Conservation (phyloP, 1,140 invertebrate genomes). For the Drosophila rhopaloa region DNA sequence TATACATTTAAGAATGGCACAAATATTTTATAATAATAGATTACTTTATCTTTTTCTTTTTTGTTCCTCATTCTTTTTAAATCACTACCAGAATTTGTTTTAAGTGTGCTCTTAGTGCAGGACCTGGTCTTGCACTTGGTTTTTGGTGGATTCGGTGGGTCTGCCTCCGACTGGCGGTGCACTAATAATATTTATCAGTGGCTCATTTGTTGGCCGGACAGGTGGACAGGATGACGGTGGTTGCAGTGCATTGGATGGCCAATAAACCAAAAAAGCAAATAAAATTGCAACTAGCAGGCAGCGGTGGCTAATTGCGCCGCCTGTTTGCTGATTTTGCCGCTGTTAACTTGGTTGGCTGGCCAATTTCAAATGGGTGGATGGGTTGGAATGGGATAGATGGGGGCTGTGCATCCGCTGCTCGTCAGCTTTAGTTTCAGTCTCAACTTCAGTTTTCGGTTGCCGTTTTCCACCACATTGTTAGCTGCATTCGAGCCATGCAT, state of each 20-base stretch:
- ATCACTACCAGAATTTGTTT: not conserved
- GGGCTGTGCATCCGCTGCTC: slow-evolving; percentile 74
- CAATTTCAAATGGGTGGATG: slow-evolving; percentile 11
- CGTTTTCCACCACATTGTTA: slow-evolving; percentile 72
- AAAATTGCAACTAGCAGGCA: slow-evolving; percentile 53
- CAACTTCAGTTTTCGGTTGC: slow-evolving; percentile 23
- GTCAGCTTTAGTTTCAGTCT: slow-evolving; percentile 53
- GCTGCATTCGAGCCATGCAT: slow-evolving; percentile 64
- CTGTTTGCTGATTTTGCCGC: slow-evolving; percentile 41
- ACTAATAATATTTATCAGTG: slow-evolving; percentile 83
- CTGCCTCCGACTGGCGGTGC: slow-evolving; percentile 50
- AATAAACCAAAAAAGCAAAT: slow-evolving; percentile 73
- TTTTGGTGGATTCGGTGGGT: slow-evolving; percentile 14
- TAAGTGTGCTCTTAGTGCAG: slow-evolving; percentile 7
- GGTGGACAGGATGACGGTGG: slow-evolving; percentile 4
- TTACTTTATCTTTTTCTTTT: too few species aligned
- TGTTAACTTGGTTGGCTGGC: slow-evolving; percentile 40
- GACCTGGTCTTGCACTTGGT: slow-evolving; percentile 27
- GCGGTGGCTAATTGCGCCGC: slow-evolving; percentile 57
- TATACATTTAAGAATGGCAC: too few species aligned
- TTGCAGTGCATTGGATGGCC: slow-evolving; percentile 46
- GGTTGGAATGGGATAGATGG: slow-evolving; percentile 12
- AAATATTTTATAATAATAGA: too few species aligned
- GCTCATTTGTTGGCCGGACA: slow-evolving; percentile 78
- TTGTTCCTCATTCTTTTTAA: not conserved